Base-by-base conservation (phyloP, 2,888 invertebrate genomes). In the Brenthis ino region DNA sequence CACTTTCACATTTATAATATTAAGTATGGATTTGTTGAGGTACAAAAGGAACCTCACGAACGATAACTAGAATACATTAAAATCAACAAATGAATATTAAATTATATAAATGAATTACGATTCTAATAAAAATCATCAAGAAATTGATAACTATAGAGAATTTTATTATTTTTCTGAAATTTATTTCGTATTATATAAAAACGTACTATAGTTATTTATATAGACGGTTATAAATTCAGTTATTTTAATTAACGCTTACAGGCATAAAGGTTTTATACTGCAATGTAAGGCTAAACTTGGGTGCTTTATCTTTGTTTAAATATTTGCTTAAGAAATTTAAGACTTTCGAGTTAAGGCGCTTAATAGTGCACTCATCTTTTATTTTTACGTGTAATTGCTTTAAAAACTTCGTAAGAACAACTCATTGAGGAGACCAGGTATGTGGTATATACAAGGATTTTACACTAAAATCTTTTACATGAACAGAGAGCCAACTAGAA, bases 401-500 rank as follows among this genome's bases (percentile, higher is more conserved):
- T 68, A 70, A 71, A 43, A 74, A 65, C 60, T 57, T 61, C 69
- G 70, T 64, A 66, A 56, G 54, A 64, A 72, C 74, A 65, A 67
- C 70, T 72, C 72, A 58, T 65, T 67, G 67, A 24, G 54, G 67
- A 63, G 71, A 56, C 61, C 51, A 70, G 69, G 69, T 70, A 74
- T 74, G 72, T 69, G 63, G 74, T 73, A 83, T 81, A 83, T 83
- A 85, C 82, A 75, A 74, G 78, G 79, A 80, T 80, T 84, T 82
- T 72, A 79, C 82, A 72, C 75, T 75, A 77, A 70, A 67, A 69
- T 55, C 69, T 37, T 54, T 63, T 20, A 54, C 37, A 54, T 6
- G 53, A 63, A 63, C 37, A 54, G 53, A 54, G 53, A 53, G 14
- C 12, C 53, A 53, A 43, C 37, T 61, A 53, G 43, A 60, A 60